Evolutionary conservation across 2,888 invertebrate species (phyloP).

Genomic region (Tetanocera ferruginea): DNA sequence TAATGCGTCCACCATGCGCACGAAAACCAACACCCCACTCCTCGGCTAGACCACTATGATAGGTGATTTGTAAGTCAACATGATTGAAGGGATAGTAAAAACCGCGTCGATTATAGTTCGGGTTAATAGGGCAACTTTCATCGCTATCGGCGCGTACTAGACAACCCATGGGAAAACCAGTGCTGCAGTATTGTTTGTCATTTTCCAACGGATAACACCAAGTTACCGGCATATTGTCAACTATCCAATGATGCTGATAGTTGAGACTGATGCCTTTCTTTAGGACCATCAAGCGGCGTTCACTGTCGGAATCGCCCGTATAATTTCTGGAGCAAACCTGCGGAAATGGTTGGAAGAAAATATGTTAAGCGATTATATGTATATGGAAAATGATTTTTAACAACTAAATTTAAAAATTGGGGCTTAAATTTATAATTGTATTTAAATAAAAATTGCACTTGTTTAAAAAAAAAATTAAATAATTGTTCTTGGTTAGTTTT

Average conservation of each 20-base stretch:
- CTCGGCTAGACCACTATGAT: constrained; percentile 89
- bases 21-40: constrained; percentile 88
- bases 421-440: too few species aligned
- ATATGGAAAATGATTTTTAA: not conserved
- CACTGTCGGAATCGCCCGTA: constrained; percentile 74
- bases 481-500: too few species aligned
- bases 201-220: constrained; percentile 90
- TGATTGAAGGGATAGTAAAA: constrained; percentile 97
- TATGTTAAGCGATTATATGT: too few species aligned
- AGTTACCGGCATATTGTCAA: constrained; percentile 99
- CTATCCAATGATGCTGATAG: constrained; percentile 99
- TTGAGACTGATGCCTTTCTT: constrained; percentile 94
- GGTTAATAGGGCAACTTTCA: constrained; percentile 75
- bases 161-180: constrained; percentile 99
- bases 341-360: not conserved
- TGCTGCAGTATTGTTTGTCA: constrained; percentile 87
- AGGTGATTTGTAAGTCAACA: constrained; percentile 92
- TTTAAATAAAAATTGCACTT: too few species aligned
- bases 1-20: constrained; percentile 89
- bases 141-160: constrained; percentile 75
- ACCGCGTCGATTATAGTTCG: constrained; percentile 75
- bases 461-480: too few species aligned
- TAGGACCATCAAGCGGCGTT: constrained; percentile 82
- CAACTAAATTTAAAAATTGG: not conserved
- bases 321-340: constrained; percentile 80